These are phyloP conservation scores for Camptogramma bilineatum DNA, from an alignment of 2,888 invertebrate species.

Conservation along the genomic window DNA sequence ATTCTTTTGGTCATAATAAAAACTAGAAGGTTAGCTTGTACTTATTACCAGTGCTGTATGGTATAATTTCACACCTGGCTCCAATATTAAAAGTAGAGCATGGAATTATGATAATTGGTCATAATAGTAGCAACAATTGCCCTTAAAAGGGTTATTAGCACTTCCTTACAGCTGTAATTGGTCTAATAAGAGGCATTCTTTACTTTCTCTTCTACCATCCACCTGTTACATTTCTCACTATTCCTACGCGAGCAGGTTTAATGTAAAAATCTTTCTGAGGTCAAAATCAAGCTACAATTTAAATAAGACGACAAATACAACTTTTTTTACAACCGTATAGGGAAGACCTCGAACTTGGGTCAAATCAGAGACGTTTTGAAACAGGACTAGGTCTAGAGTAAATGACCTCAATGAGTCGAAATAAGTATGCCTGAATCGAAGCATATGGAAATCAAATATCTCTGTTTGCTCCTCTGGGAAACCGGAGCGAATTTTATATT, in stretches of 20 bases:
- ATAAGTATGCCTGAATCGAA: no score
- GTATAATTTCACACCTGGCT: slow-evolving; percentile 4
- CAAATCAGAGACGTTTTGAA: no score
- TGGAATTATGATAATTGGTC: slow-evolving; percentile 27
- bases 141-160: slow-evolving; percentile 30
- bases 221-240: slow-evolving; percentile 24
- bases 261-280: slow-evolving; percentile 13
- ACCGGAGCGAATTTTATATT: no score
- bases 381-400: no score
- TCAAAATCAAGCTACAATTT: neutral
- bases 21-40: neutral
- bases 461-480: no score
- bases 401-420: no score
- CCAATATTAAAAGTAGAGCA: neutral
- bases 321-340: no score
- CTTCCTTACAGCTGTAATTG: slow-evolving; percentile 31
- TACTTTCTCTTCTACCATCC: slow-evolving; percentile 23
- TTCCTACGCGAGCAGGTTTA: neutral
- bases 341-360: no score
- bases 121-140: slow-evolving; percentile 28
- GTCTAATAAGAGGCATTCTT: slow-evolving; percentile 20
- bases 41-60: neutral
- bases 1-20: slow-evolving; percentile 5
- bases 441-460: no score
- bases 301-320: no score